Percentiles rank a stretch among this genome's conserved stretches.
These are phyloP conservation scores for Hycleus cichorii DNA, from an alignment of 1,140 invertebrate species.

Conservation along the genomic window DNA sequence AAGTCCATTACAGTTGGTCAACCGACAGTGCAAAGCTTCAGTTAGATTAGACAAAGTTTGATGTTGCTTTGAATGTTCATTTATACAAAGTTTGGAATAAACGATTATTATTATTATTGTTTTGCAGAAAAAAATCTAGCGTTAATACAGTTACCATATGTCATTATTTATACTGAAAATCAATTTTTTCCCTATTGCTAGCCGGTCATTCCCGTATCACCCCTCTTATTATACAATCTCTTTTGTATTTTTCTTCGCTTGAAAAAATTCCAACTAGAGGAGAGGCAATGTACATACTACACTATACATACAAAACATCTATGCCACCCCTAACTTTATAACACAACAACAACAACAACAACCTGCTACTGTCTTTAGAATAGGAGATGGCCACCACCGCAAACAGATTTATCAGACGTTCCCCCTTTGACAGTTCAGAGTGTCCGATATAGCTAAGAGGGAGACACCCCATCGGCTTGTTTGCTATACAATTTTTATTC, in stretches of 20 bases:
- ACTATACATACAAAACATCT: constrained; percentile 8
- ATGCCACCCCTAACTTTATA: constrained; percentile 9
- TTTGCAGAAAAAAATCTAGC: too few relatives aligned
- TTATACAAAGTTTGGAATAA: neutral
- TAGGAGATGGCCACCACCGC: constrained; percentile 29
- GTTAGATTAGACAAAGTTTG: constrained; percentile 13
- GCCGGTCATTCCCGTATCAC: constrained; percentile 13
- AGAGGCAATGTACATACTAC: neutral
- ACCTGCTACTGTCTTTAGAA: constrained; percentile 25
- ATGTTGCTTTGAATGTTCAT: constrained; percentile 8
- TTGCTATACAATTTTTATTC: constrained; percentile 33
- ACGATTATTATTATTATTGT: neutral
- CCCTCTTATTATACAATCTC: constrained; percentile 15
- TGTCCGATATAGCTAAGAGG: constrained; percentile 23
- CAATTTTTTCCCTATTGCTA: too few relatives aligned
- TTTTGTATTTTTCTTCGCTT: neutral
- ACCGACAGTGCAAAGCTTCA: constrained; percentile 7
- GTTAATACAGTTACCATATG: constrained; percentile 6
- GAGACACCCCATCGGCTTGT: constrained; percentile 20
- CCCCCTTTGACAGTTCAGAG: constrained; percentile 28
- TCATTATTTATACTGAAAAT: neutral
- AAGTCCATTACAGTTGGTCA: constrained; percentile 13
- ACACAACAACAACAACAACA: constrained; percentile 15
- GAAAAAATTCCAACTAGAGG: constrained; percentile 6
- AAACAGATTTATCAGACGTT: constrained; percentile 31